Percentiles rank a stretch among this genome's conserved stretches.
Conservation (phyloP, 2,797 vertebrate species). For the Poliocrania exsul region DNA sequence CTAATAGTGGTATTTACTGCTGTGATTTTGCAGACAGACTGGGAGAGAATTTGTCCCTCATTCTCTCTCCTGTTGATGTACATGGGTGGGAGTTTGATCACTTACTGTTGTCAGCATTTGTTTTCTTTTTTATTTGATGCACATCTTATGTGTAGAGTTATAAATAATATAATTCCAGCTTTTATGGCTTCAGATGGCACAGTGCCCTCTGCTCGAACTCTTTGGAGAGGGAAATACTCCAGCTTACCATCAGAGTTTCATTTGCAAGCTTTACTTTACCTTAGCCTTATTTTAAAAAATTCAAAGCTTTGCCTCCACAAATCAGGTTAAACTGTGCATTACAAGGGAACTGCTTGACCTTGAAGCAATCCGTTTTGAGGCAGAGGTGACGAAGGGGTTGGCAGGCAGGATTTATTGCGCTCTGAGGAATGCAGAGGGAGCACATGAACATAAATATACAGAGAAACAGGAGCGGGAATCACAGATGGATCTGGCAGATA, state of each 20-base stretch:
- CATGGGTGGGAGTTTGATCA: background rate
- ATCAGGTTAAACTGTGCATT: conserved; percentile 76
- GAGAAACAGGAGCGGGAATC: conserved; percentile 60
- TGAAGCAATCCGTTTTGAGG: conserved; percentile 70
- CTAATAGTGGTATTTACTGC: background rate
- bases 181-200: conserved; percentile 44
- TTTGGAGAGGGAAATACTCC: conserved; percentile 44
- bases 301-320: conserved; percentile 71
- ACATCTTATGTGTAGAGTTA: conserved; percentile 16
- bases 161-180: conserved; percentile 47
- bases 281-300: conserved; percentile 73
- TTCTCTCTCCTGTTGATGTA: background rate
- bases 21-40: background rate
- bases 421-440: conserved; percentile 60
- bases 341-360: conserved; percentile 73
- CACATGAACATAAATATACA: conserved; percentile 58
- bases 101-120: conserved; percentile 54
- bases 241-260: conserved; percentile 65
- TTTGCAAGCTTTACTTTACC: conserved; percentile 69
- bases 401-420: conserved; percentile 59
- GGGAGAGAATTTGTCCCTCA: background rate
- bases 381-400: conserved; percentile 68
- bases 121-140: conserved; percentile 54
- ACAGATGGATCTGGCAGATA: conserved; percentile 62
- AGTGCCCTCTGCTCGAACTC: conserved; percentile 48